Conservation (phyloP, 2,797 vertebrate species). For the Hemitrygon akajei region DNA sequence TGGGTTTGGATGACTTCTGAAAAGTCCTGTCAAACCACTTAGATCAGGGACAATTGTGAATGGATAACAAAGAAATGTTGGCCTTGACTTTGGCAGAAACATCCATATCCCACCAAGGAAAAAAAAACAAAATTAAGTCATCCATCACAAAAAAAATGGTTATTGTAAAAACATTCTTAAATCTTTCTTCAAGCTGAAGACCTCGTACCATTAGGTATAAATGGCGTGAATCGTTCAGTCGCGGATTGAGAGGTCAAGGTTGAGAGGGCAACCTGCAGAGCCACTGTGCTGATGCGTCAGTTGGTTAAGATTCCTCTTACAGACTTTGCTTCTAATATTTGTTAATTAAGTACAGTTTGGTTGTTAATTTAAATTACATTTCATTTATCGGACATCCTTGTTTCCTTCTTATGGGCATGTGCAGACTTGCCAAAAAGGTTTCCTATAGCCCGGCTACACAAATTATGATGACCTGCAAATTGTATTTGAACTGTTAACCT, state of each 20-base stretch:
- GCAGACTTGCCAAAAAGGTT: not conserved
- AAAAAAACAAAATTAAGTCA: too few relatives aligned
- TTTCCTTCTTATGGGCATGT: not conserved
- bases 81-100: too few relatives aligned
- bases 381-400: not conserved
- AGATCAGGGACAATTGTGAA: too few relatives aligned
- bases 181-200: too few relatives aligned
- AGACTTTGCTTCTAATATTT: not conserved
- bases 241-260: not conserved
- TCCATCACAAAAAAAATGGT: too few relatives aligned
- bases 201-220: too few relatives aligned
- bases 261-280: not conserved
- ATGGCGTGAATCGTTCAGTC: too few relatives aligned
- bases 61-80: too few relatives aligned
- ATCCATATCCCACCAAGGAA: too few relatives aligned
- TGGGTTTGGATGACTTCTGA: too few relatives aligned
- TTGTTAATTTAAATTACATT: slow-evolving; percentile 1
- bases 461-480: not conserved
- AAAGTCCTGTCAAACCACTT: too few relatives aligned
- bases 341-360: not conserved
- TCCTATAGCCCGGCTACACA: not conserved
- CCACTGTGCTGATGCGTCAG: not conserved
- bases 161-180: too few relatives aligned
- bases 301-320: not conserved
- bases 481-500: not conserved